Evolutionary conservation across 1,140 invertebrate genomes (phyloP).

Genomic region (Drosophila dunni): DNA sequence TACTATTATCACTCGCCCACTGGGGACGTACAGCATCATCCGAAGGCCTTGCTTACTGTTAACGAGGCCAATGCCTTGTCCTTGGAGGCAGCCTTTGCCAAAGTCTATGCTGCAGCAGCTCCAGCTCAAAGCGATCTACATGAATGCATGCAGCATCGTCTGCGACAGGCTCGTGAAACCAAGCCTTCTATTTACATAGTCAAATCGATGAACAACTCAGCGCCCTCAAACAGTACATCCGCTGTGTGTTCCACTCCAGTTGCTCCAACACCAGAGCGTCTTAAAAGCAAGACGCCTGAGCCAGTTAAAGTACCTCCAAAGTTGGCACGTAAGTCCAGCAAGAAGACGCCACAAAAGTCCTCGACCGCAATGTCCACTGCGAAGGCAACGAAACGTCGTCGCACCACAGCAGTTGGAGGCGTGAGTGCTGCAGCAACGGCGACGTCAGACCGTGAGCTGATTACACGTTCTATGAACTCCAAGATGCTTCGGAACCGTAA

Average conservation of each 20-base stretch:
- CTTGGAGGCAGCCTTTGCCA: conserved; percentile 55
- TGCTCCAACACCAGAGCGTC: conserved; percentile 3
- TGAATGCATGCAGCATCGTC: conserved; percentile 61
- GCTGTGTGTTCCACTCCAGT: neutral
- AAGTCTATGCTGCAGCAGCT: conserved; percentile 62
- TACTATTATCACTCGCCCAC: conserved; percentile 27
- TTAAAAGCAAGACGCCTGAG: conserved; percentile 19
- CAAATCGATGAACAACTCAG: conserved; percentile 54
- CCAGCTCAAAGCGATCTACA: conserved; percentile 53
- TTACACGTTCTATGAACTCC: conserved; percentile 69
- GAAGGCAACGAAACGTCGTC: conserved; percentile 31
- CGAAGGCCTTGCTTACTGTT: neutral
- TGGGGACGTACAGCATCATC: neutral
- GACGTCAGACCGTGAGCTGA: conserved; percentile 45
- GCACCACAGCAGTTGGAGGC: conserved; percentile 34
- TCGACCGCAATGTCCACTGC: neutral
- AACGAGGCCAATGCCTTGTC: neutral
- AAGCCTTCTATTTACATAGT: conserved; percentile 79
- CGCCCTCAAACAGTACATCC: neutral
- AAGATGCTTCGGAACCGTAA: conserved; percentile 71
- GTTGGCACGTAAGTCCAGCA: neutral
- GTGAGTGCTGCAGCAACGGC: neutral
- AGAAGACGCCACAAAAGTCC: conserved; percentile 6
- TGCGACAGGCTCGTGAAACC: conserved; percentile 68
- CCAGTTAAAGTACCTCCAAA: neutral